A percentile compares a stretch with the other conserved stretches of the same genome.
These are phyloP conservation scores for Drosophila tripunctata DNA, from an alignment of 2,888 invertebrate species.

Conservation along the genomic window DNA sequence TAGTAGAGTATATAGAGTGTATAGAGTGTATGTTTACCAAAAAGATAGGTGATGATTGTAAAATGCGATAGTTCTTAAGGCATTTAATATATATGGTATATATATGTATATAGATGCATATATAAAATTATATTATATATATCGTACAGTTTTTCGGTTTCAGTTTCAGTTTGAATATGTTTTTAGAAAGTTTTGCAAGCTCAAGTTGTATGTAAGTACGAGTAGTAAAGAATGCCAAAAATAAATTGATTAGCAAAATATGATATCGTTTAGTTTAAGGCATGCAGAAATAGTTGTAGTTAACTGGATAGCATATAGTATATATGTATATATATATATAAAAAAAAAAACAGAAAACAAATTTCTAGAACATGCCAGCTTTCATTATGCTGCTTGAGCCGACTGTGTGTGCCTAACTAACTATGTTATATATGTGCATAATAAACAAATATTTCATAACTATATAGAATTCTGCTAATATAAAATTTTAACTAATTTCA, in stretches of 20 bases:
- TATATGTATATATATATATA: background rate
- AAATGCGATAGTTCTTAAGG: constrained; percentile 54
- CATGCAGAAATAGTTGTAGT: constrained; percentile 53
- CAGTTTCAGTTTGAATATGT: constrained; percentile 28
- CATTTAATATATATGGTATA: constrained; percentile 34
- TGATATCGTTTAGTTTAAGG: constrained; percentile 55
- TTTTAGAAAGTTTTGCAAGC: constrained; percentile 56
- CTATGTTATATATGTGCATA: background rate
- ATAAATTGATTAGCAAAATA: constrained; percentile 56
- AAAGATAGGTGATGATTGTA: constrained; percentile 54
- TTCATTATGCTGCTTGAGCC: constrained; percentile 4
- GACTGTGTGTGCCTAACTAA: background rate
- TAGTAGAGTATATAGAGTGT: constrained; percentile 21
- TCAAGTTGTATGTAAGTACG: constrained; percentile 31
- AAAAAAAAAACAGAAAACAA: constrained; percentile 1
- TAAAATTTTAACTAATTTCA: background rate
- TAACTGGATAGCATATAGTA: constrained; percentile 11
- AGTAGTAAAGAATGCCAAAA: constrained; percentile 54
- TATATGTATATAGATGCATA: background rate
- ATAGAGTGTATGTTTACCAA: constrained; percentile 28
- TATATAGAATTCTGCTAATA: background rate
- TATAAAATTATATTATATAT: constrained; percentile 22
- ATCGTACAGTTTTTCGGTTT: constrained; percentile 17
- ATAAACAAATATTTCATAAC: background rate
- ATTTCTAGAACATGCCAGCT: constrained; percentile 7